A percentile compares a stretch with the other conserved stretches of the same genome.
These are phyloP conservation scores for Atta colombica DNA, from an alignment of 1,140 invertebrate genomes.

Conservation along the genomic window DNA sequence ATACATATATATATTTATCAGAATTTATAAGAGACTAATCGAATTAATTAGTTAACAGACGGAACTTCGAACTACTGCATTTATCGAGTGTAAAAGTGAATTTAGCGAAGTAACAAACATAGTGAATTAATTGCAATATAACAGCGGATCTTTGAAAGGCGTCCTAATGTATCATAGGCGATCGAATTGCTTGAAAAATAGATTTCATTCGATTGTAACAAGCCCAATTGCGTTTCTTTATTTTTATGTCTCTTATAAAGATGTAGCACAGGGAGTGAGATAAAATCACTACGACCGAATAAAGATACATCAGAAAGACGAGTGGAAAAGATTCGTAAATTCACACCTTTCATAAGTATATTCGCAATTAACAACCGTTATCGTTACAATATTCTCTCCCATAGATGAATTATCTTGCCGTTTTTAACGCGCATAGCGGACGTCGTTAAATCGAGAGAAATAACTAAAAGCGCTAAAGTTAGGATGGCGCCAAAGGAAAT, in stretches of 20 bases:
- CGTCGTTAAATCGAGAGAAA: conserved; percentile 11
- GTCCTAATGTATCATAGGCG: not conserved
- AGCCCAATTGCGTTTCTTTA: conserved; percentile 42
- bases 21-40: conserved; percentile 3
- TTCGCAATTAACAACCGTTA: conserved; percentile 6
- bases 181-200: conserved; percentile 7
- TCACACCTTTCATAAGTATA: conserved; percentile 12
- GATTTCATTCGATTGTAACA: conserved; percentile 7
- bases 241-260: conserved; percentile 19
- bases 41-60: conserved; percentile 26
- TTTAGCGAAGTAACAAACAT: conserved; percentile 21
- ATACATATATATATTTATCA: conserved; percentile 39
- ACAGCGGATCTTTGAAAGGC: conserved; percentile 20
- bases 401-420: conserved; percentile 24
- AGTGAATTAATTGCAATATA: conserved; percentile 24
- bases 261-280: not conserved
- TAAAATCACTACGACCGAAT: conserved; percentile 12
- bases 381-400: not conserved
- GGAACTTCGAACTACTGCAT: conserved; percentile 66
- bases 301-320: conserved; percentile 18
- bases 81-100: conserved; percentile 74
- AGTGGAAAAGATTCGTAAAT: conserved; percentile 8
- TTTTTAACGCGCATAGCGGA: conserved; percentile 62
- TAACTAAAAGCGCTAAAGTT: conserved; percentile 16
- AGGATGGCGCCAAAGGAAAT: conserved; percentile 6